phyloP scores from a whole-genome alignment of 2,113 vertebrate genomes.

The Potamarius usumacintae region DNA sequence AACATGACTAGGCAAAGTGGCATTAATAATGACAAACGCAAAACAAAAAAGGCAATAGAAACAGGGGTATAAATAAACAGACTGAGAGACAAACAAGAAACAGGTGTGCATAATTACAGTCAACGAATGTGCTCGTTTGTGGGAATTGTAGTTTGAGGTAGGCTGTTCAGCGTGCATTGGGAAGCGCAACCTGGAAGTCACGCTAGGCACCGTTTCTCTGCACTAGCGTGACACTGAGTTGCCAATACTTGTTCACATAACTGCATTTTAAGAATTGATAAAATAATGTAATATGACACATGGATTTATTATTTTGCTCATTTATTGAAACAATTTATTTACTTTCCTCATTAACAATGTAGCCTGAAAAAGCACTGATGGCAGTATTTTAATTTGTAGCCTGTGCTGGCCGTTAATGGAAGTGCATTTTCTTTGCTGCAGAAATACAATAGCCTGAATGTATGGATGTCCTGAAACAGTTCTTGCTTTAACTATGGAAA shows the following conservation, averaged over 20 bases:
- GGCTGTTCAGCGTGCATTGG: no score
- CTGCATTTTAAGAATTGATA: background rate
- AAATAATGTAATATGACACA: background rate
- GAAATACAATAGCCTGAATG: background rate
- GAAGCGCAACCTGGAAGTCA: no score
- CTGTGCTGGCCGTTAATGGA: background rate
- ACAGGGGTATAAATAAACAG: no score
- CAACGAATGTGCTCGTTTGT: no score
- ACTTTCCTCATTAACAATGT: background rate
- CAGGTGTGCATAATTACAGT: no score
- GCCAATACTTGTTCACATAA: background rate
- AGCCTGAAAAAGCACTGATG: background rate
- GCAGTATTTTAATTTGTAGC: background rate
- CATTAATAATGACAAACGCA: no score
- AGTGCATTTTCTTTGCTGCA: background rate
- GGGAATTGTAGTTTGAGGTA: no score
- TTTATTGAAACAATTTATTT: background rate
- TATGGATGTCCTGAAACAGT: background rate
- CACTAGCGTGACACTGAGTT: background rate
- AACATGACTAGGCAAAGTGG: no score
- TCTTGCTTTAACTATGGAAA: background rate
- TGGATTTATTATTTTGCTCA: background rate
- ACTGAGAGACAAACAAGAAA: no score
- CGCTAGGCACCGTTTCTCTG: no score
- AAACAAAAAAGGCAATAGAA: no score